Conservation (phyloP, 1,140 invertebrate species). For the Calliopsis andreniformis region DNA sequence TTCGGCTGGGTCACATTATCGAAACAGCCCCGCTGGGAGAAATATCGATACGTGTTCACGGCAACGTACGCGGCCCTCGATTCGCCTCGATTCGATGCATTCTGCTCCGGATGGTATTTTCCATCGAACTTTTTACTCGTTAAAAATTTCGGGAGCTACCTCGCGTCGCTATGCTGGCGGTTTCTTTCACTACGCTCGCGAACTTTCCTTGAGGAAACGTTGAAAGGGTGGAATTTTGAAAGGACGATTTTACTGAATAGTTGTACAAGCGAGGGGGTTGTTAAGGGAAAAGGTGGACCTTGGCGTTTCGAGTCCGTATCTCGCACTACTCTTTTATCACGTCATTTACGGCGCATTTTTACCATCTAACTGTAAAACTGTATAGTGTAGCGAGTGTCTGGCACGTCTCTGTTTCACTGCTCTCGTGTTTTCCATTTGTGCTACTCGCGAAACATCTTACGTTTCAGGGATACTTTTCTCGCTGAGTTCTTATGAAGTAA, state of each 20-base stretch:
- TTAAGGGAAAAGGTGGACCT: background rate
- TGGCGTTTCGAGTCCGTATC: background rate
- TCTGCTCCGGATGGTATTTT: background rate
- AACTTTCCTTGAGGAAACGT: too few relatives aligned
- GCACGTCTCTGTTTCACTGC: slow-evolving; percentile 6
- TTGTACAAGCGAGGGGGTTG: too few relatives aligned
- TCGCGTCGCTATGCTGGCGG: background rate
- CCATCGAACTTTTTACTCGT: background rate
- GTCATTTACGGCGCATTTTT: slow-evolving; percentile 22
- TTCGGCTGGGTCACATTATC: background rate
- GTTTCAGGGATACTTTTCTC: background rate
- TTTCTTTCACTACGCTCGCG: too few relatives aligned
- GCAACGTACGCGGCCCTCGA: background rate
- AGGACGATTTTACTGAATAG: too few relatives aligned
- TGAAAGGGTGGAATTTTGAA: background rate
- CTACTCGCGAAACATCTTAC: background rate
- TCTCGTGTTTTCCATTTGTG: background rate
- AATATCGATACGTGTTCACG: background rate
- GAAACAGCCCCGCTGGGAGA: background rate
- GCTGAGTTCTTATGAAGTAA: background rate
- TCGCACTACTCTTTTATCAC: background rate
- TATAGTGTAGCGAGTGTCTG: background rate
- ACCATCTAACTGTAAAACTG: slow-evolving; percentile 8
- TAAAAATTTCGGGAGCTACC: background rate
- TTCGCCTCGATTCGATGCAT: background rate